phyloP scores from a whole-genome alignment of 2,888 invertebrate genomes.

The Adelphocoris suturalis region DNA sequence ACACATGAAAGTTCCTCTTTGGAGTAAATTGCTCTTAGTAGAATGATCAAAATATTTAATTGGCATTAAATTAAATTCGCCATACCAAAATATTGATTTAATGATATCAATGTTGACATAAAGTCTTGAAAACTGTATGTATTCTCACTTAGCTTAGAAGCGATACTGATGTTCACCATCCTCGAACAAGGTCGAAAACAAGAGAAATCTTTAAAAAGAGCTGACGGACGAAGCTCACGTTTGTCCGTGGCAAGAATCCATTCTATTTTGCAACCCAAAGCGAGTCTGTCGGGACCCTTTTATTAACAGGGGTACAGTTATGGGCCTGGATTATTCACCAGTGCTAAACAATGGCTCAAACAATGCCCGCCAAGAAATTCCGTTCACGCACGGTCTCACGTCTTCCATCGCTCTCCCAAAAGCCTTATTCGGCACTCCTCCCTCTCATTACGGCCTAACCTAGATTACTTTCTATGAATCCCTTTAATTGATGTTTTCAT shows the following conservation, averaged over 20 bases:
- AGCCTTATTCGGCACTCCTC: slow-evolving; percentile 21
- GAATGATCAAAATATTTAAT: no score
- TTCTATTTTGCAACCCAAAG: slow-evolving; percentile 35
- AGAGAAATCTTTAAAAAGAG: no score
- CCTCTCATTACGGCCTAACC: slow-evolving; percentile 24
- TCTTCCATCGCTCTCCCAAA: slow-evolving; percentile 27
- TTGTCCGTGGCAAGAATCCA: not conserved
- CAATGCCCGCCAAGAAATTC: slow-evolving; percentile 32
- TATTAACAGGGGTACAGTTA: slow-evolving; percentile 43
- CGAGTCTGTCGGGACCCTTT: not conserved
- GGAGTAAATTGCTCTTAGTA: no score
- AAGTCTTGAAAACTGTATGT: no score
- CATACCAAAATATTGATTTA: no score
- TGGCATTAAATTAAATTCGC: no score
- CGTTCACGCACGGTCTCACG: slow-evolving; percentile 34
- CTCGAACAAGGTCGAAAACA: no score
- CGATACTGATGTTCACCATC: no score
- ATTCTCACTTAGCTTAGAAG: no score
- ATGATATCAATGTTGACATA: no score
- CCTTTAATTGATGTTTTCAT: slow-evolving; percentile 10
- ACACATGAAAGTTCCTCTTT: no score
- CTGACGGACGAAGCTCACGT: not conserved
- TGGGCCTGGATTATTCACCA: slow-evolving; percentile 40
- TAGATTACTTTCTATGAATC: slow-evolving; percentile 32
- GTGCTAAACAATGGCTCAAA: slow-evolving; percentile 43